Evolutionary conservation across 1,140 invertebrate species (phyloP).

Genomic region (Marisa cornuarietis): DNA sequence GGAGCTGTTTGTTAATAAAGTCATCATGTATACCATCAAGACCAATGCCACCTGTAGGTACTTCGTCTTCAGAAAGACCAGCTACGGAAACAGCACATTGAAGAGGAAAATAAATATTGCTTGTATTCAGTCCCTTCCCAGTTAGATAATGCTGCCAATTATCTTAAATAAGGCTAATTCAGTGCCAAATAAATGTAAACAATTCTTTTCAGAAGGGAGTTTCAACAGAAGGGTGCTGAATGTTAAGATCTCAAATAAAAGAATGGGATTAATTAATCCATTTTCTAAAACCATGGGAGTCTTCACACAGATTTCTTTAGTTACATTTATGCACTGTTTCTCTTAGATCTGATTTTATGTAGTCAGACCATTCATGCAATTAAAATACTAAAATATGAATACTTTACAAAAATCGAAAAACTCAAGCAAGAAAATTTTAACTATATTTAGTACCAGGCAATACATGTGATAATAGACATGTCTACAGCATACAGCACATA

Average conservation of each 20-base stretch:
- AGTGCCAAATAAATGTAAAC: too few relatives aligned
- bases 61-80: slow-evolving; percentile 23
- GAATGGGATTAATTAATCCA: neutral
- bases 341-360: too few relatives aligned
- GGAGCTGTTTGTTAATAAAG: slow-evolving; percentile 18
- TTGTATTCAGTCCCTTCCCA: neutral
- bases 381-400: too few relatives aligned
- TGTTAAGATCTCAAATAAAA: neutral
- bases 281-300: too few relatives aligned
- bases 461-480: neutral
- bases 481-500: neutral
- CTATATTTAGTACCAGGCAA: neutral
- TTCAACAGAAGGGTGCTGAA: neutral
- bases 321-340: too few relatives aligned
- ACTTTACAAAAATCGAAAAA: neutral
- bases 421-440: neutral
- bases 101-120: neutral
- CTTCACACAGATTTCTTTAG: too few relatives aligned
- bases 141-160: slow-evolving; percentile 1
- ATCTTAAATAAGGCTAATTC: slow-evolving; percentile 1
- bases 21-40: slow-evolving; percentile 49
- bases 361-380: too few relatives aligned
- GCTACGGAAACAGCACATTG: neutral
- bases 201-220: slow-evolving; percentile 14
- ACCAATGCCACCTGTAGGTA: slow-evolving; percentile 38